Percentiles rank a stretch among this genome's conserved stretches.
Evolutionary conservation across 2,888 invertebrate species (phyloP).

Genomic region (Cheilosia pagana): DNA sequence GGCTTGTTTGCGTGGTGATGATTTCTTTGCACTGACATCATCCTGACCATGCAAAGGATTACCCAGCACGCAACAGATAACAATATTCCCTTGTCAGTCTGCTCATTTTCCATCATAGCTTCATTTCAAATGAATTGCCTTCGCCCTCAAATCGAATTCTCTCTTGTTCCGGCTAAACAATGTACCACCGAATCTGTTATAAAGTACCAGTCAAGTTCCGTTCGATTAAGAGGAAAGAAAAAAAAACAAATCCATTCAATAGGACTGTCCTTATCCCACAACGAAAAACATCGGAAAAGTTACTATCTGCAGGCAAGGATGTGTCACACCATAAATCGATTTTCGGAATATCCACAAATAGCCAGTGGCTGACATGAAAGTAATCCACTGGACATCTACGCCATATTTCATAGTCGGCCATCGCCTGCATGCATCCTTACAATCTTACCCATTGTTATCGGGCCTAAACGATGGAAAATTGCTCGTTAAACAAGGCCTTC

Average conservation of each 20-base stretch:
- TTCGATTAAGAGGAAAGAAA: conserved; percentile 7
- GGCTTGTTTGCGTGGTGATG: too few species aligned
- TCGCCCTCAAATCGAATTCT: too few species aligned
- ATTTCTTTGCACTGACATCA: too few species aligned
- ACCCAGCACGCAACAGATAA: too few species aligned
- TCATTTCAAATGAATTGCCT: too few species aligned
- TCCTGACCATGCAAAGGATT: too few species aligned
- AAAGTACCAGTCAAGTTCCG: conserved; percentile 1
- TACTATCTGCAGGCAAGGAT: conserved; percentile 9
- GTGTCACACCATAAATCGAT: conserved; percentile 57
- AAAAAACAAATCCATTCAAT: conserved; percentile 32
- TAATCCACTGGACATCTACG: conserved; percentile 38
- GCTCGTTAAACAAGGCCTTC: conserved; percentile 48
- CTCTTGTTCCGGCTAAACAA: too few species aligned
- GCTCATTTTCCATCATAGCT: too few species aligned
- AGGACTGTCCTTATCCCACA: conserved; percentile 3
- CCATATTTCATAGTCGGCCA: conserved; percentile 42
- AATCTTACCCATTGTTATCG: conserved; percentile 27
- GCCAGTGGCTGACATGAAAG: conserved; percentile 50
- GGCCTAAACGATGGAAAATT: conserved; percentile 50
- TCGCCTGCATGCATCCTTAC: conserved; percentile 6
- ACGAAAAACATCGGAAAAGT: conserved; percentile 16
- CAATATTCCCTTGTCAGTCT: too few species aligned
- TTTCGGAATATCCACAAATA: conserved; percentile 50
- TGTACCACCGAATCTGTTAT: too few species aligned